These are phyloP conservation scores for Diadegma fenestrale DNA, from an alignment of 2,888 invertebrate genomes.

Conservation along the genomic window DNA sequence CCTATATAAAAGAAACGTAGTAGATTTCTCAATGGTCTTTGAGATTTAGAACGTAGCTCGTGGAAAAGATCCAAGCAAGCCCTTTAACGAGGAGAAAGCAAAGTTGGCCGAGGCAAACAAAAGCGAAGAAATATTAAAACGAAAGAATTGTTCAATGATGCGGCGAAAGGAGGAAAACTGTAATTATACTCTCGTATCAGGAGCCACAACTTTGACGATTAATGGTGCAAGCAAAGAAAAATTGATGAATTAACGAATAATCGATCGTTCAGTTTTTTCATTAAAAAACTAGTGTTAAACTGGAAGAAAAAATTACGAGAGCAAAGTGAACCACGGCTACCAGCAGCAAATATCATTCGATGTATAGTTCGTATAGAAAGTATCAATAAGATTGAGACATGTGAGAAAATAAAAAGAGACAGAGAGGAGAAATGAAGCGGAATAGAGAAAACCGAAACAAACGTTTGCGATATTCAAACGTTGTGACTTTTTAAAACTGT, in stretches of 20 bases:
- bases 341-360: conserved; percentile 64
- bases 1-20: conserved; percentile 20
- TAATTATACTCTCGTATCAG: conserved; percentile 15
- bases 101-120: not conserved
- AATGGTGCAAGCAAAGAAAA: conserved; percentile 18
- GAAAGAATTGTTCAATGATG: not conserved
- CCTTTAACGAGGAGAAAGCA: not conserved
- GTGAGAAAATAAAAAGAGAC: conserved; percentile 48
- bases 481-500: conserved; percentile 22
- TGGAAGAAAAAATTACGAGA: conserved; percentile 6
- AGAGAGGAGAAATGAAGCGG: conserved; percentile 11
- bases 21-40: conserved; percentile 31
- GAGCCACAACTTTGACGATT: conserved; percentile 9
- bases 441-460: not conserved
- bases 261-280: conserved; percentile 18
- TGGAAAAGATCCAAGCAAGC: not conserved
- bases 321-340: conserved; percentile 45
- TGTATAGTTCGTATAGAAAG: conserved; percentile 56
- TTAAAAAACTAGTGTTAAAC: too few relatives aligned
- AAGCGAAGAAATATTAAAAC: not conserved
- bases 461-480: conserved; percentile 23
- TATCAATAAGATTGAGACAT: conserved; percentile 37
- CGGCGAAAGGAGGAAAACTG: not conserved
- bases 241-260: not conserved
- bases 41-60: conserved; percentile 45